These are phyloP conservation scores for Lobophora halterata DNA, from an alignment of 2,888 invertebrate genomes.

Conservation along the genomic window DNA sequence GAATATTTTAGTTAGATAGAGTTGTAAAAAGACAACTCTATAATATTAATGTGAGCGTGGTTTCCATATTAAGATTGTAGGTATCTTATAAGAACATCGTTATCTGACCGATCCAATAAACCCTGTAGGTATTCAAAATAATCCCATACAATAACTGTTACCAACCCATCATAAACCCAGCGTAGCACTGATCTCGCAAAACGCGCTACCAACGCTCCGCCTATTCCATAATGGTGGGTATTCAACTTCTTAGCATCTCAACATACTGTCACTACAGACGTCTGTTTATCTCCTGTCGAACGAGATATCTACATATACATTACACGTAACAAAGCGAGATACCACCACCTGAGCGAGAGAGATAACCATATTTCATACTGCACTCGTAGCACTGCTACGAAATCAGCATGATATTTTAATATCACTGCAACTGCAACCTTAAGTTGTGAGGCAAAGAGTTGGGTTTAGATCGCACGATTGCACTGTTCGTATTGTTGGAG, in stretches of 20 bases:
- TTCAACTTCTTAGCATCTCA: constrained; percentile 51
- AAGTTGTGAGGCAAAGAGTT: constrained; percentile 52
- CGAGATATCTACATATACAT: constrained; percentile 75
- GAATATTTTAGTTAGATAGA: too few species aligned
- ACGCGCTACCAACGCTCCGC: constrained; percentile 58
- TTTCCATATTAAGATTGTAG: neutral
- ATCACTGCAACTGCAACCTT: constrained; percentile 76
- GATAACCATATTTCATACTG: constrained; percentile 68
- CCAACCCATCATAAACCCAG: constrained; percentile 45
- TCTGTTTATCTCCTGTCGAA: constrained; percentile 71
- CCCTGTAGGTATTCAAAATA: constrained; percentile 36
- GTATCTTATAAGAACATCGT: constrained; percentile 1
- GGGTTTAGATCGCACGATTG: constrained; percentile 53
- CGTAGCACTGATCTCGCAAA: constrained; percentile 40
- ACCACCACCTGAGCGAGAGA: constrained; percentile 58
- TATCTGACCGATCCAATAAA: constrained; percentile 26
- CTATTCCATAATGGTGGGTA: constrained; percentile 77
- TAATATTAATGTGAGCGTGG: too few species aligned
- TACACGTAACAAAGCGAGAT: constrained; percentile 70
- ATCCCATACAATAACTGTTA: constrained; percentile 33
- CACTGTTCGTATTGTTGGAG: constrained; percentile 47
- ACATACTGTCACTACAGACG: constrained; percentile 63
- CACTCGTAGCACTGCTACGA: constrained; percentile 42
- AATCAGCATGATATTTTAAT: constrained; percentile 25
- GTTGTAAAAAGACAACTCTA: too few species aligned